Evolutionary conservation across 2,113 vertebrate genomes (phyloP), one percentile per base, ranked within the genome.

Genomic region (Nothoprocta perdicaria): DNA sequence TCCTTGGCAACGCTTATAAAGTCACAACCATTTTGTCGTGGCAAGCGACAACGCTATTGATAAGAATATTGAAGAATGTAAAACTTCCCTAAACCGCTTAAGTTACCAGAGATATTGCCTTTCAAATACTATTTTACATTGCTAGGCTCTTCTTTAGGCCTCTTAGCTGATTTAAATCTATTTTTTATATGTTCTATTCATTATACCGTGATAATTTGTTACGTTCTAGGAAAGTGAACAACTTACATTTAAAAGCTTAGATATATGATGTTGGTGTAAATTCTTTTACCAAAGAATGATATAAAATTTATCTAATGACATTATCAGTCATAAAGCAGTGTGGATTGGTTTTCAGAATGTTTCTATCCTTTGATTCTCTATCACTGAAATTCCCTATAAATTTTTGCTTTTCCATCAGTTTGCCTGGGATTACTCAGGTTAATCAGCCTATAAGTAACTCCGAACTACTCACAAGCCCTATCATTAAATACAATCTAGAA

Each of bases 1-100:
- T 72, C 86, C 86, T 81, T 93, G 93, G 67, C 94, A 24, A 12
- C 93, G 87, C 91, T 92, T 82, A 92, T 92, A 89, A 79, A 81
- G 62, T 60, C 74, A 82, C 48, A 85, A 87, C 53, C 71, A 48
- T 69, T 89, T 82, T 89, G 81, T 92, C 93, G 45, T 6, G 16
- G 45, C 16, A 46, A 46, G 45, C 15, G 19, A 48, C 46, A 48
- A 48, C 21, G 46, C 46, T 95, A 93, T 89, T 85, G 84, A 92
- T 93, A 94, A 72, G 77, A 79, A 79, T 86, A 53, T 61, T 76
- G 87, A 87, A 84, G 81, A 81, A 60, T 46, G 80, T 61, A 68
- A n/a, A 31, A 26, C 57, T 84, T 68, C 23, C 7, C 65, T 53
- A 55, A 18, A 16, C 63, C 72, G 69, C 27, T 29, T 14, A 55